A percentile compares a stretch with the other conserved stretches of the same genome.
Evolutionary conservation across 2,888 invertebrate species (phyloP).

Genomic region (Dexiosoma caninum): DNA sequence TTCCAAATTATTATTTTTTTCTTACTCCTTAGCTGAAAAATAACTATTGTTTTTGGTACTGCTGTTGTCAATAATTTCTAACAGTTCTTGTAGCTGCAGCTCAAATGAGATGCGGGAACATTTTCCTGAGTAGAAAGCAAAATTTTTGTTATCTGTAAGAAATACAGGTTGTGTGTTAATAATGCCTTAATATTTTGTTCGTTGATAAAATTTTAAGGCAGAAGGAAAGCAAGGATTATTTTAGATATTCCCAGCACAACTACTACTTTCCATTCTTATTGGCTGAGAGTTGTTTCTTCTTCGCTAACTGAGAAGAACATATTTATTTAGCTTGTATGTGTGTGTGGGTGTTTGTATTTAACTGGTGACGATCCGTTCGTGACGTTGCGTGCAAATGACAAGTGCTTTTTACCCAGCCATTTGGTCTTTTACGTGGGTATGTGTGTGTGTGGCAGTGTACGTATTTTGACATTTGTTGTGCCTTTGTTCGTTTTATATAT

Average conservation of each 20-base stretch:
- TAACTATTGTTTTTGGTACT: background rate
- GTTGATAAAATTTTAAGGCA: slow-evolving; percentile 17
- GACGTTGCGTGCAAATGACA: slow-evolving; percentile 53
- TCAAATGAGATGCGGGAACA: slow-evolving; percentile 39
- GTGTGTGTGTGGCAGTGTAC: background rate
- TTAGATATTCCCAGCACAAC: slow-evolving; percentile 42
- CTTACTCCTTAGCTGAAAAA: background rate
- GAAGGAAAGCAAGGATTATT: slow-evolving; percentile 51
- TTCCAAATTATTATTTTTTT: no score
- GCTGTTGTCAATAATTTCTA: background rate
- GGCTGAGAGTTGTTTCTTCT: slow-evolving; percentile 21
- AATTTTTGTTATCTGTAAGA: slow-evolving; percentile 1
- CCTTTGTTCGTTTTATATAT: slow-evolving; percentile 53
- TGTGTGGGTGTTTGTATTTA: slow-evolving; percentile 5
- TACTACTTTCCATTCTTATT: slow-evolving; percentile 28
- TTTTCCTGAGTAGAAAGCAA: slow-evolving; percentile 9
- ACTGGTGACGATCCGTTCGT: slow-evolving; percentile 54
- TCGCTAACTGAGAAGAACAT: background rate
- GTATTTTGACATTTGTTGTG: slow-evolving; percentile 41
- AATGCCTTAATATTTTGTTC: background rate
- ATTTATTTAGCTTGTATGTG: background rate
- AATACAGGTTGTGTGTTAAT: slow-evolving; percentile 27
- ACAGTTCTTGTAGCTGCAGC: slow-evolving; percentile 12
- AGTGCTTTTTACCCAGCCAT: slow-evolving; percentile 36
- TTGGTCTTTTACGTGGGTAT: background rate